Evolutionary conservation across 1,140 invertebrate species (phyloP).

Genomic region (Carcinoscorpius rotundicauda): DNA sequence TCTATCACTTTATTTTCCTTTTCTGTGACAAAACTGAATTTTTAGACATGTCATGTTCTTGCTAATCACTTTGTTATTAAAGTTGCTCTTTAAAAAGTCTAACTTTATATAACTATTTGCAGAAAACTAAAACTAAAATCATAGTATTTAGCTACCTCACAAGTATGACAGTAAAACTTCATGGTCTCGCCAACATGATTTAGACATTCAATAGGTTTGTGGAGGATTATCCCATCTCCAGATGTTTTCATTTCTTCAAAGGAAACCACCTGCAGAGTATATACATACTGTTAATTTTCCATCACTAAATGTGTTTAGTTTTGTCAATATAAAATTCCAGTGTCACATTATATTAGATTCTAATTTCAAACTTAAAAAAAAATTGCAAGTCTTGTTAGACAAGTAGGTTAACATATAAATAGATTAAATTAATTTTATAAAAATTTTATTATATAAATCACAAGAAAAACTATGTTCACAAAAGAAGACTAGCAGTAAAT

Average conservation of each 20-base stretch:
- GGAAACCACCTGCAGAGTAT: slow-evolving; percentile 50
- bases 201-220: slow-evolving; percentile 66
- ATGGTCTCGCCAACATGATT: slow-evolving; percentile 59
- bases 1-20: too few relatives aligned
- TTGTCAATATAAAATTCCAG: neutral
- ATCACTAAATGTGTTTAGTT: slow-evolving; percentile 1
- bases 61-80: too few relatives aligned
- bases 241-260: slow-evolving; percentile 73
- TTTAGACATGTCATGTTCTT: too few relatives aligned
- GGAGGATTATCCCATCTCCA: slow-evolving; percentile 54
- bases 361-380: too few relatives aligned
- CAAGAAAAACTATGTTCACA: slow-evolving; percentile 1
- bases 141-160: slow-evolving; percentile 43
- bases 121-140: neutral
- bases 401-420: too few relatives aligned
- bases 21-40: too few relatives aligned
- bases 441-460: too few relatives aligned
- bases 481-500: neutral
- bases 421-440: too few relatives aligned
- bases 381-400: too few relatives aligned
- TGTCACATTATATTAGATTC: too few relatives aligned
- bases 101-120: too few relatives aligned
- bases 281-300: neutral
- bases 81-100: too few relatives aligned
- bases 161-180: slow-evolving; percentile 67